A percentile compares a stretch with the other conserved stretches of the same genome.
Evolutionary conservation across 2,797 vertebrate species (phyloP).

Genomic region (Malacoctenus gilli): DNA sequence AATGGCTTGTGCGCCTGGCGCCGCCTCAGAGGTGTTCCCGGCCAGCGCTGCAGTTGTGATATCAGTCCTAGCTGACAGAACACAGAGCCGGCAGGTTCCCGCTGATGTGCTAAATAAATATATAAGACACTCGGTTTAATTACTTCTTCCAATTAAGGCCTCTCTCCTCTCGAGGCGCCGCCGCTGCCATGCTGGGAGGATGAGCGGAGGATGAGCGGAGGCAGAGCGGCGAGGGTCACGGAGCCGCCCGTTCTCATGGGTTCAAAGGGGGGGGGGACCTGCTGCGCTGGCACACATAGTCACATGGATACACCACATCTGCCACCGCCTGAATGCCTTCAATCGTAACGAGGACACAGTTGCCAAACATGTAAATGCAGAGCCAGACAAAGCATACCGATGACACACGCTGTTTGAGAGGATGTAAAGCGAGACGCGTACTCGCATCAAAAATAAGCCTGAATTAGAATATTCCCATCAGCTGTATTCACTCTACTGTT

Average conservation of each 20-base stretch:
- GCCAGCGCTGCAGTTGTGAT: conserved; percentile 3
- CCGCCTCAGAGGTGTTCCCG: conserved; percentile 4
- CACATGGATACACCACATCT: conserved; percentile 8
- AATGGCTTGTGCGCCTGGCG: neutral
- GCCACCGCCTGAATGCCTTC: neutral
- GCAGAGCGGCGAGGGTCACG: neutral
- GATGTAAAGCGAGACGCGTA: neutral
- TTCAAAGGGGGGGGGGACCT: conserved; percentile 35
- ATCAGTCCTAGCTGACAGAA: conserved; percentile 8
- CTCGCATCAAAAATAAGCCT: neutral
- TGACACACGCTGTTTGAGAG: conserved; percentile 2
- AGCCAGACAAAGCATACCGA: conserved; percentile 1
- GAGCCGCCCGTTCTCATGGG: conserved; percentile 8
- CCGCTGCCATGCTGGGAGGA: conserved; percentile 20
- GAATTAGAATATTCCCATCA: neutral
- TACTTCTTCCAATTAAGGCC: conserved; percentile 33
- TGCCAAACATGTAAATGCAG: neutral
- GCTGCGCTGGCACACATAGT: conserved; percentile 21
- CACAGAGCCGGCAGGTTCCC: conserved; percentile 21
- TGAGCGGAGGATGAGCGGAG: conserved; percentile 18
- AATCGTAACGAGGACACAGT: conserved; percentile 12
- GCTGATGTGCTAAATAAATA: conserved; percentile 41
- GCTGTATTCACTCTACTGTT: neutral
- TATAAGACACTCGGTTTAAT: conserved; percentile 40
- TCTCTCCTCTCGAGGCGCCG: conserved; percentile 18